phyloP scores from a whole-genome alignment of 2,797 vertebrate genomes.

The Discoglossus pictus region DNA sequence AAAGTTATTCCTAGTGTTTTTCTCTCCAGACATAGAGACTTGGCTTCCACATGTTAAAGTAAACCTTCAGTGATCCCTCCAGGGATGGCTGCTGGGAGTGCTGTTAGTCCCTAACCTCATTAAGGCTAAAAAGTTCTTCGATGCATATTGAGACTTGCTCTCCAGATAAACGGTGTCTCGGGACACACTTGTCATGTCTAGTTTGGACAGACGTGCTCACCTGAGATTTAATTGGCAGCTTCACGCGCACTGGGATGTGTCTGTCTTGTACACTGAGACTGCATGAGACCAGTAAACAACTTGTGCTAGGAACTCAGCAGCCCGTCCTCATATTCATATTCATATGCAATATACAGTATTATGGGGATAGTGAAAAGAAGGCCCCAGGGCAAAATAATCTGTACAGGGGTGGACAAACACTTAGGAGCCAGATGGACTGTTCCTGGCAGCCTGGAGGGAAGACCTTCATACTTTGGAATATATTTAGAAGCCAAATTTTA shows the following conservation, averaged over 20 bases:
- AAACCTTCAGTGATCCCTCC: not conserved
- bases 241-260: not conserved
- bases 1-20: not conserved
- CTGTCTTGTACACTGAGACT: not conserved
- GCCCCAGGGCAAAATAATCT: no score
- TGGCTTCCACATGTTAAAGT: not conserved
- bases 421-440: no score
- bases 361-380: no score
- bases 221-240: constrained; percentile 17
- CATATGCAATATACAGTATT: no score
- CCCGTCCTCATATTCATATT: no score
- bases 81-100: not conserved
- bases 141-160: constrained; percentile 8
- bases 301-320: not conserved
- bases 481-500: no score
- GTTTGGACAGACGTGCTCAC: constrained; percentile 17
- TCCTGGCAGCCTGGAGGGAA: no score
- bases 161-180: constrained; percentile 28
- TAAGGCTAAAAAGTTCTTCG: constrained; percentile 5
- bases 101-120: constrained; percentile 26
- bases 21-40: not conserved
- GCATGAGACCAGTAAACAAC: constrained; percentile 3
- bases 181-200: constrained; percentile 25
- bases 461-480: no score
- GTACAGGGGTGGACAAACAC: no score